Evolutionary conservation across 2,113 vertebrate genomes (phyloP).

Genomic region (Rhegmatorhina hoffmannsi): DNA sequence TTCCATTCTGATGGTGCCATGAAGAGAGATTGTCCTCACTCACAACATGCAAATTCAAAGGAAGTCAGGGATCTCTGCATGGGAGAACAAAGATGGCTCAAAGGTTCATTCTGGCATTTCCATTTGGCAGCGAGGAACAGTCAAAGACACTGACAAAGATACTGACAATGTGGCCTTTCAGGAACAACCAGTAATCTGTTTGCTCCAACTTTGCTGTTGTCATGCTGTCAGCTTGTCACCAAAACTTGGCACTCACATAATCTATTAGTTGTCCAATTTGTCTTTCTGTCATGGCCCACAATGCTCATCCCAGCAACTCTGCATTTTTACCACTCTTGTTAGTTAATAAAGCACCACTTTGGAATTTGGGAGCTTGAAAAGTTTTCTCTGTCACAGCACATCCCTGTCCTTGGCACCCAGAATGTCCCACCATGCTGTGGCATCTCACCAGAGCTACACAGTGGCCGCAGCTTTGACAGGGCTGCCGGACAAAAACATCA

Average conservation of each 20-base stretch:
- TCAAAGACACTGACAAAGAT: neutral
- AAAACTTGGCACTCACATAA: conserved; percentile 15
- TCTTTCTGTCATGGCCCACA: conserved; percentile 21
- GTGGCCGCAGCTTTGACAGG: neutral
- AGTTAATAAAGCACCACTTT: neutral
- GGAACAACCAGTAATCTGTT: neutral
- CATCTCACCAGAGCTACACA: neutral
- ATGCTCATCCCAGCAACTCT: conserved; percentile 9
- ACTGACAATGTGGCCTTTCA: neutral
- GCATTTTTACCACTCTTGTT: conserved; percentile 15
- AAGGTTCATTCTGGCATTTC: fast-evolving
- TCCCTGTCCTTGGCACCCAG: neutral
- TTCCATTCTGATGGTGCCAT: neutral
- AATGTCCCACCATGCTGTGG: neutral
- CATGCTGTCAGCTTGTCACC: conserved; percentile 35
- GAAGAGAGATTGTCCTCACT: neutral
- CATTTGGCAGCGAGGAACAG: fast-evolving
- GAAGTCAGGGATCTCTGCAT: neutral
- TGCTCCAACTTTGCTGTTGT: neutral
- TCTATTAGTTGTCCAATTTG: conserved; percentile 47
- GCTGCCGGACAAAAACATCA: neutral
- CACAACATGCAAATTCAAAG: neutral
- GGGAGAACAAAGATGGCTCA: neutral
- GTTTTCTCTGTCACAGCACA: neutral
- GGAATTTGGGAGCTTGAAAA: neutral